A percentile compares a stretch with the other conserved stretches of the same genome.
These are phyloP conservation scores for Parthenolecanium corni DNA, from an alignment of 2,888 invertebrate species.

Conservation along the genomic window DNA sequence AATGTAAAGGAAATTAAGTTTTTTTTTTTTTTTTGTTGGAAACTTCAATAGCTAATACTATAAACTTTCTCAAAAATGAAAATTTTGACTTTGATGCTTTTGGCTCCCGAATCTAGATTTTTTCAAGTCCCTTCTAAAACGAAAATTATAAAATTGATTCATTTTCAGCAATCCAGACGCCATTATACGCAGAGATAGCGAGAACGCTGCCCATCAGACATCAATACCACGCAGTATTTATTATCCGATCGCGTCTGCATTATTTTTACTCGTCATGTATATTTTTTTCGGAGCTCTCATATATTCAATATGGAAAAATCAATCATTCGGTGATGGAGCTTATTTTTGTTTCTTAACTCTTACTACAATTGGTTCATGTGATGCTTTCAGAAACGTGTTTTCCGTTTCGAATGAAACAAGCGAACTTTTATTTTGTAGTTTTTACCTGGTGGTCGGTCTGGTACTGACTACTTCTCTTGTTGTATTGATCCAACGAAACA, in stretches of 20 bases:
- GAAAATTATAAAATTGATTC: too few species aligned
- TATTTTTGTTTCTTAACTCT: constrained; percentile 25
- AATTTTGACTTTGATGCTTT: too few species aligned
- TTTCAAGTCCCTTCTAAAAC: too few species aligned
- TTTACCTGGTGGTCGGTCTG: constrained; percentile 7
- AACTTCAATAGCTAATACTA: too few species aligned
- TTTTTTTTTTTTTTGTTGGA: too few species aligned
- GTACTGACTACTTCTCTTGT: constrained; percentile 5
- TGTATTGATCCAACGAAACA: constrained; percentile 7
- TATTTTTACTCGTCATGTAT: constrained; percentile 9
- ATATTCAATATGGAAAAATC: constrained; percentile 21
- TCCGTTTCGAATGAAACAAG: constrained; percentile 2
- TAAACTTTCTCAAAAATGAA: too few species aligned
- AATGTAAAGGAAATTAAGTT: neutral
- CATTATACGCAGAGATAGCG: neutral
- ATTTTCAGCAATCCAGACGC: constrained; percentile 1
- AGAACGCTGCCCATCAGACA: too few species aligned
- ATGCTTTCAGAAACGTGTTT: constrained; percentile 10
- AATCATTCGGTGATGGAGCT: constrained; percentile 24
- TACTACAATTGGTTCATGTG: constrained; percentile 22
- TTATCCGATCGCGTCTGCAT: constrained; percentile 4
- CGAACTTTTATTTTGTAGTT: constrained; percentile 1
- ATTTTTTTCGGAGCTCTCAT: constrained; percentile 13
- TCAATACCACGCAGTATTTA: neutral
- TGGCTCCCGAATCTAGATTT: too few species aligned